Conservation (phyloP, 2,797 vertebrate genomes). For the Silurus lanzhouensis region DNA sequence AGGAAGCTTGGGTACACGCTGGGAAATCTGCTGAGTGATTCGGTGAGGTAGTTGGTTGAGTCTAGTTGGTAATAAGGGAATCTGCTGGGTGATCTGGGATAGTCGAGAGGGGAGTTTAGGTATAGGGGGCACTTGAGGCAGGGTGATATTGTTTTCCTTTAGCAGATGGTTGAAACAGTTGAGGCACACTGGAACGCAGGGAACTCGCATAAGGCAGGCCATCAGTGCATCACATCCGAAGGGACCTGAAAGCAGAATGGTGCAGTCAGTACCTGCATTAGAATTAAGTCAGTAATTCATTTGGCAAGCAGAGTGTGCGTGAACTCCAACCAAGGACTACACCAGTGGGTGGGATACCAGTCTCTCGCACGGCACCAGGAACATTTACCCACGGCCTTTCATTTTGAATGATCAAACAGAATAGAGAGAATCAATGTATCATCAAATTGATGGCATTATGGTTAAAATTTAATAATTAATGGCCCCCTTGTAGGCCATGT, state of each 20-base stretch:
- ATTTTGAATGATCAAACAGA: not conserved
- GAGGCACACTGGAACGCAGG: constrained; percentile 65
- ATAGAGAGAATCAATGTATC: not conserved
- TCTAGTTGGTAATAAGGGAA: constrained; percentile 65
- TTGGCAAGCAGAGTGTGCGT: not conserved
- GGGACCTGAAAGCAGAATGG: constrained; percentile 62
- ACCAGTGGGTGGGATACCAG: not conserved
- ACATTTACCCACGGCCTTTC: not conserved
- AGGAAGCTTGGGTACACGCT: constrained; percentile 62
- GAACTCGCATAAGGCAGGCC: constrained; percentile 75
- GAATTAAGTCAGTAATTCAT: not conserved
- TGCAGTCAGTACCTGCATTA: not conserved
- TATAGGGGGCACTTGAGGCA: constrained; percentile 68
- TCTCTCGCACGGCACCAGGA: not conserved
- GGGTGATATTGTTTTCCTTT: constrained; percentile 74
- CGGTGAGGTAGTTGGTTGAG: constrained; percentile 66
- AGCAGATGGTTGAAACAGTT: constrained; percentile 75
- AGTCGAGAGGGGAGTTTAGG: constrained; percentile 66
- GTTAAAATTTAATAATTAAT: not conserved
- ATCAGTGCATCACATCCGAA: constrained; percentile 73
- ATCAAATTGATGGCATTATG: not conserved
- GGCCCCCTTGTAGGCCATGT: not conserved
- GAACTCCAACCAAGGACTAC: not conserved
- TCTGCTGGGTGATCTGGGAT: constrained; percentile 63
- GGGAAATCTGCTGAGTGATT: constrained; percentile 64